Conservation (phyloP, 2,888 invertebrate genomes). For the Lithosia quadra region DNA sequence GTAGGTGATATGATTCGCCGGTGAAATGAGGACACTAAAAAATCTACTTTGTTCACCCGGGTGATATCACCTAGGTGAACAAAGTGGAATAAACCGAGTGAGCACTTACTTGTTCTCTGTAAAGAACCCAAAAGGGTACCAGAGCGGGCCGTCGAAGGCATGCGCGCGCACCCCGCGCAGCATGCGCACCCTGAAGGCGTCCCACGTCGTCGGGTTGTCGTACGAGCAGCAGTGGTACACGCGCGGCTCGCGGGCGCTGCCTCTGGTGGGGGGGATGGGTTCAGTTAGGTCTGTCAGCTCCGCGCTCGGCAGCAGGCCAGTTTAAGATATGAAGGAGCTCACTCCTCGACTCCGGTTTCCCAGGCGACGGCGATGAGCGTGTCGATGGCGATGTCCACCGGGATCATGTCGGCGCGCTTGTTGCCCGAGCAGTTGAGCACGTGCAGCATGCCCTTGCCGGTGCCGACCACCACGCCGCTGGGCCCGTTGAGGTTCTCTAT, state of each 20-base stretch:
- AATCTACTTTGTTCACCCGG: no score
- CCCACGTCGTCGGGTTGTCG: conserved; percentile 90
- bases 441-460: conserved; percentile 91
- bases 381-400: conserved; percentile 93
- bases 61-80: no score
- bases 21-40: no score
- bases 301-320: not conserved
- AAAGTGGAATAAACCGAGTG: no score
- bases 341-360: conserved; percentile 88
- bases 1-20: no score
- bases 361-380: conserved; percentile 91
- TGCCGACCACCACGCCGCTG: conserved; percentile 90
- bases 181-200: conserved; percentile 85
- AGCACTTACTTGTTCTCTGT: conserved; percentile 79
- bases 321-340: conserved; percentile 32
- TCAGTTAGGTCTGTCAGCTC: no score
- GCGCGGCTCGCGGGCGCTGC: conserved; percentile 69
- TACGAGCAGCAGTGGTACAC: conserved; percentile 93
- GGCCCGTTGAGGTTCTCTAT: conserved; percentile 97
- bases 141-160: conserved; percentile 89
- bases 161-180: conserved; percentile 81
- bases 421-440: conserved; percentile 86
- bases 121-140: conserved; percentile 88
- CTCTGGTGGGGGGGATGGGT: no score
- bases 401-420: conserved; percentile 90